Base-by-base conservation (phyloP, 2,113 vertebrate genomes). In the Laticauda laticaudata region DNA sequence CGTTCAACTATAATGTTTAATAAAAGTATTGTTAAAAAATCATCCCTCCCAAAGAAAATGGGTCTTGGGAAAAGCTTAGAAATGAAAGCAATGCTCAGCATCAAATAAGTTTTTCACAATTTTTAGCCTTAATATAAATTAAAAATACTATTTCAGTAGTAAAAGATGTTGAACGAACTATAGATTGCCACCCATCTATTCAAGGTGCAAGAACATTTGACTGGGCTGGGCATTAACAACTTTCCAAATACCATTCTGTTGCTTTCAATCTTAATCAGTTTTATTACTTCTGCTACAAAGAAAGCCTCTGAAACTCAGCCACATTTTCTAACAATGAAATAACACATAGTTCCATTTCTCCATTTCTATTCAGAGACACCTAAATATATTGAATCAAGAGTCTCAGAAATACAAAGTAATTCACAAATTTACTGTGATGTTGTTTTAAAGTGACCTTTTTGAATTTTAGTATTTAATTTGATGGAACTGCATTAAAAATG, bases 251-350 rank as follows among this genome's bases (percentile, higher is more conserved):
- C 43, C 18, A 86, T 85, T n/a, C 15, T 59, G 81, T 45, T 75
- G 34, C 48, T 55, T 69, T 69, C 45, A 69, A 5, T n/a, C 59
- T 75, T 88, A 87, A 87, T 87, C 86, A 54, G 5, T 88, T 88
- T 64, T 59, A 92, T 92, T 92, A 12, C 57, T 92, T 29, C 56
- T 34, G 23, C 87, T 87, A 64, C 53, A 53, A 92, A 64, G 20
- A 92, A 48, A 92, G 5, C 29, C 48, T 64, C 86, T 88, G 57
- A 69, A 88, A 69, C 23, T 87, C 45, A 69, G 20, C 48, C 61
- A 48, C 57, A 54, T 34, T 29, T 69, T 88, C 53, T 81, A 81
- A 43, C 75, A 87, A 54, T 18, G 87, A n/a, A 88, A 88, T 53
- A 88, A 26, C 24, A 5, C 43, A 48, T 81, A 8, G 53, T 81